A percentile compares a stretch with the other conserved stretches of the same genome.
Evolutionary conservation across 2,113 vertebrate genomes (phyloP).

Genomic region (Ginglymostoma cirratum): DNA sequence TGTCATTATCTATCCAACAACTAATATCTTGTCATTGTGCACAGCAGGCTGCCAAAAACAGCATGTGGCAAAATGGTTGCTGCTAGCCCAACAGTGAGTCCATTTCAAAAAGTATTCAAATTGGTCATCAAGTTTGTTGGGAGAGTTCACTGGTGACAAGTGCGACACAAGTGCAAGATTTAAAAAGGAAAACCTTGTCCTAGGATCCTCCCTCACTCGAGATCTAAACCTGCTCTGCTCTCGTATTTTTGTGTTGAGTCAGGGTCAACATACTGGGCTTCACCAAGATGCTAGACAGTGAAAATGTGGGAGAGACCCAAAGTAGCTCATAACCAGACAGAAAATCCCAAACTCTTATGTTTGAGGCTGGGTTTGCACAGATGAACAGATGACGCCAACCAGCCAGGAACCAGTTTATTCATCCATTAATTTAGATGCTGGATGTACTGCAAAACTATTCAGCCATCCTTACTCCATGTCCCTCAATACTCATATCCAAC

Average conservation of each 20-base stretch:
- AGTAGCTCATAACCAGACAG: background rate
- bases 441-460: too few relatives aligned
- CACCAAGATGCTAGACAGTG: background rate
- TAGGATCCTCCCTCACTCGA: background rate
- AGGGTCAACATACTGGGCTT: background rate
- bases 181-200: background rate
- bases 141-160: background rate
- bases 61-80: background rate
- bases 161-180: background rate
- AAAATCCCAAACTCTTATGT: background rate
- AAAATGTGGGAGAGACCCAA: background rate
- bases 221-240: background rate
- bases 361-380: background rate
- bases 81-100: background rate
- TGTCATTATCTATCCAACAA: background rate
- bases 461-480: too few relatives aligned
- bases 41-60: too few relatives aligned
- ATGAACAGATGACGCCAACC: background rate
- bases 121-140: background rate
- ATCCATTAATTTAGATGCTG: too few relatives aligned
- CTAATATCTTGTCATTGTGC: background rate
- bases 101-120: background rate
- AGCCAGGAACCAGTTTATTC: too few relatives aligned
- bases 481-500: too few relatives aligned
- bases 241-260: background rate